A percentile compares a stretch with the other conserved stretches of the same genome.
These are phyloP conservation scores for Maccullochella peelii DNA, from an alignment of 2,113 vertebrate genomes.

Conservation along the genomic window DNA sequence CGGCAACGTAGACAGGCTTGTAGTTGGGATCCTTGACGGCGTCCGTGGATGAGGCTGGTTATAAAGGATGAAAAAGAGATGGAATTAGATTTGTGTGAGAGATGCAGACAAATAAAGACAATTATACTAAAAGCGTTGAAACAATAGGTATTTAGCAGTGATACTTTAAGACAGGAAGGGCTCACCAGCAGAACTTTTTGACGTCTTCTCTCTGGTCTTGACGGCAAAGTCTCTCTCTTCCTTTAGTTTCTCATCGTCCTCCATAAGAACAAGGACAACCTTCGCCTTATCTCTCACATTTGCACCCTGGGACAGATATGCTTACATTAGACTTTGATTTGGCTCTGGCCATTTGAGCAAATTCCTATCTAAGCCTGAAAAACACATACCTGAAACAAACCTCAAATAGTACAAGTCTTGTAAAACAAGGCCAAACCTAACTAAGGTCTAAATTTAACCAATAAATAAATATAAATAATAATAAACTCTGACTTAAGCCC, in stretches of 20 bases:
- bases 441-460: not conserved
- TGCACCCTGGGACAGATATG: slow-evolving; percentile 77
- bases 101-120: not conserved
- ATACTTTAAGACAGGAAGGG: not conserved
- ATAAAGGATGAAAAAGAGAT: not conserved
- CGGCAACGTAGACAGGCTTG: slow-evolving; percentile 75
- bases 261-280: slow-evolving; percentile 89
- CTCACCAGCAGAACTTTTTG: slow-evolving; percentile 87
- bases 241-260: slow-evolving; percentile 91
- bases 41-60: slow-evolving; percentile 74
- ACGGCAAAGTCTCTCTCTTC: slow-evolving; percentile 89
- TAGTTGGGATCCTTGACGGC: slow-evolving; percentile 72
- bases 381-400: not conserved
- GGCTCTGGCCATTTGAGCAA: not conserved
- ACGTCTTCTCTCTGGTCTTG: slow-evolving; percentile 93
- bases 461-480: not conserved
- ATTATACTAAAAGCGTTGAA: not conserved
- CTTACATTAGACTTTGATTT: slow-evolving; percentile 1
- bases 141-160: not conserved
- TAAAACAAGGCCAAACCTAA: not conserved
- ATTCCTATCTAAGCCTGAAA: not conserved
- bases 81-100: not conserved
- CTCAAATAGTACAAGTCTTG: not conserved
- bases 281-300: slow-evolving; percentile 94
- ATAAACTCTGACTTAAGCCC: not conserved